Conservation (phyloP, 2,888 invertebrate species). For the Boloria euphrosyne region DNA sequence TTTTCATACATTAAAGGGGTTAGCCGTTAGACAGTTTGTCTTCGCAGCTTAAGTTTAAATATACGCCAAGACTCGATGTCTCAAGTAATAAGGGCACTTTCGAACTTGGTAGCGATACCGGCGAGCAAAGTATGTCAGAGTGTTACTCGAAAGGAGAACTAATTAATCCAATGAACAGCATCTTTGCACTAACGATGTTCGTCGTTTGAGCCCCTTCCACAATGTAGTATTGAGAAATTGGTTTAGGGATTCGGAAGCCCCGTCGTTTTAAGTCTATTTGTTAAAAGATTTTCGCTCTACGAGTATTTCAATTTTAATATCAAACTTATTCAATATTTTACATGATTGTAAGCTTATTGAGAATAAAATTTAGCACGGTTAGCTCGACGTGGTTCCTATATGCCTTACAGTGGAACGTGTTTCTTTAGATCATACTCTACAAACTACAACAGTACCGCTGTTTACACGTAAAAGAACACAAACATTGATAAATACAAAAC, state of each 20-base stretch:
- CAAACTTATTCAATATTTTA: not conserved
- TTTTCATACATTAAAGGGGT: constrained; percentile 65
- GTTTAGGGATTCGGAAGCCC: constrained; percentile 60
- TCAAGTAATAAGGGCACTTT: constrained; percentile 55
- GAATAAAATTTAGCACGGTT: too few relatives aligned
- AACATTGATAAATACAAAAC: too few relatives aligned
- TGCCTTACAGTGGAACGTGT: too few relatives aligned
- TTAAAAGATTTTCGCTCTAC: constrained; percentile 23
- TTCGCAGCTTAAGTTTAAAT: constrained; percentile 59
- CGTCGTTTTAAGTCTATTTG: constrained; percentile 36
- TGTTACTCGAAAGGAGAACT: constrained; percentile 64
- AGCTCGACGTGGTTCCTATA: too few relatives aligned
- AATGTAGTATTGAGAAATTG: constrained; percentile 60
- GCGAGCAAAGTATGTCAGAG: constrained; percentile 55
- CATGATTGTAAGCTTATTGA: too few relatives aligned
- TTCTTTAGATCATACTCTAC: too few relatives aligned
- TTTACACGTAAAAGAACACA: too few relatives aligned
- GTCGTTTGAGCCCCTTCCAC: constrained; percentile 67
- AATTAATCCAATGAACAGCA: constrained; percentile 78
- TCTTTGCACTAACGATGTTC: constrained; percentile 74
- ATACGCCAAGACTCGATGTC: constrained; percentile 64
- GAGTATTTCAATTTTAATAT: constrained; percentile 5
- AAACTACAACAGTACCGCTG: too few relatives aligned
- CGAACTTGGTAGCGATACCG: constrained; percentile 33
- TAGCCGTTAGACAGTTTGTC: constrained; percentile 50